Evolutionary conservation across 2,888 invertebrate genomes (phyloP).

Genomic region (Lysandra bellargus): DNA sequence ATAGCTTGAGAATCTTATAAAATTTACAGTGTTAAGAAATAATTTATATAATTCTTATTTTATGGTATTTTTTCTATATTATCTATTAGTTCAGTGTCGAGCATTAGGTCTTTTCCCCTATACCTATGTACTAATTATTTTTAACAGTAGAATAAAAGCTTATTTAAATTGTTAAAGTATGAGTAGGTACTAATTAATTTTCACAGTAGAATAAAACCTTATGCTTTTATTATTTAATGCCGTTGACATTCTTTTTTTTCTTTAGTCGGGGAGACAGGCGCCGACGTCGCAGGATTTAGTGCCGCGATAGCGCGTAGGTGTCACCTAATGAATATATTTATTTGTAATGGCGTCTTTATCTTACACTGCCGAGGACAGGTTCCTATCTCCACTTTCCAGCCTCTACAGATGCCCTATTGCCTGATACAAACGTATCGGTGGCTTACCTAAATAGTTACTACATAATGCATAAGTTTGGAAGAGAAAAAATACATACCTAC

Average conservation of each 20-base stretch:
- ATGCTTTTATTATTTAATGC: conserved; percentile 44
- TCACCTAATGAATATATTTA: conserved; percentile 80
- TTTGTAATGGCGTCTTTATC: conserved; percentile 69
- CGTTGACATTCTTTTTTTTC: conserved; percentile 48
- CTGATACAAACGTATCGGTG: conserved; percentile 33
- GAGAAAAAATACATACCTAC: background rate
- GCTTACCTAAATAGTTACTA: background rate
- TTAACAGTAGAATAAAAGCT: background rate
- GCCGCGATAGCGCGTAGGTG: conserved; percentile 76
- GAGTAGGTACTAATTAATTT: background rate
- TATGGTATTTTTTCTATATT: too few species aligned
- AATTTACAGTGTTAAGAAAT: too few species aligned
- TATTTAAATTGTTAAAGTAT: background rate
- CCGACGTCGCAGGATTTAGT: conserved; percentile 75
- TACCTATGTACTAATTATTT: background rate
- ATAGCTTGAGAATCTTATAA: too few species aligned
- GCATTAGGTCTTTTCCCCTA: too few species aligned
- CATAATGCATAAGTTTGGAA: background rate
- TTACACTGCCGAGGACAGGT: conserved; percentile 58
- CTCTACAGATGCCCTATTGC: conserved; percentile 44
- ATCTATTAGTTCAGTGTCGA: too few species aligned
- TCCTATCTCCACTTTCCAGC: conserved; percentile 49
- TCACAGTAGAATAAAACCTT: background rate
- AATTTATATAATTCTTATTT: too few species aligned
- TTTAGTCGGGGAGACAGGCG: conserved; percentile 58